Evolutionary conservation across 2,113 vertebrate species (phyloP).

Genomic region (Mesoclemmys tuberculata): DNA sequence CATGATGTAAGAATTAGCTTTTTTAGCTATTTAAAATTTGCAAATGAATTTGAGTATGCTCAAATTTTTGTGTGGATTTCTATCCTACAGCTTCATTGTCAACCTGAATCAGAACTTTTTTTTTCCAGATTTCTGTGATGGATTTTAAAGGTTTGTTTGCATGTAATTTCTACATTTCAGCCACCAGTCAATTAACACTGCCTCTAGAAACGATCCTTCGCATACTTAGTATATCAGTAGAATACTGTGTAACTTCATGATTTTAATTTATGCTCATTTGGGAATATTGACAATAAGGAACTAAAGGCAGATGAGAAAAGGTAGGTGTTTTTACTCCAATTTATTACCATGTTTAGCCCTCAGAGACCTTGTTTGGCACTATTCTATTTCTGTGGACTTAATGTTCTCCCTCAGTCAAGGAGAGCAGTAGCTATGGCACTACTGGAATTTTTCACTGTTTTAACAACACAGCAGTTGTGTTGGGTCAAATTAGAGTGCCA

Average conservation of each 20-base stretch:
- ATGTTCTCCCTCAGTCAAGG: background rate
- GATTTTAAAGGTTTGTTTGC: background rate
- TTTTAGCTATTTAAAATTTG: background rate
- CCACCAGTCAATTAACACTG: background rate
- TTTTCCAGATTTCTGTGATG: background rate
- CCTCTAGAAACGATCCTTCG: background rate
- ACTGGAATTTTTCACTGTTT: too few relatives aligned
- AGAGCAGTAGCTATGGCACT: background rate
- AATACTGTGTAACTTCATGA: too few relatives aligned
- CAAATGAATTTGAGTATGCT: background rate
- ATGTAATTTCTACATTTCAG: background rate
- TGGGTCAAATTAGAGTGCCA: background rate
- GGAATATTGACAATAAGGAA: background rate
- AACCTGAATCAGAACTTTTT: background rate
- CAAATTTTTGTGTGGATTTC: background rate
- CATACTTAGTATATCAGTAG: background rate
- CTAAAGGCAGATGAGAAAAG: background rate
- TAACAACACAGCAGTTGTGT: background rate
- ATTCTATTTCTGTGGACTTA: background rate
- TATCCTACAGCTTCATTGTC: background rate
- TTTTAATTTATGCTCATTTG: background rate
- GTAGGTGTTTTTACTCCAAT: background rate
- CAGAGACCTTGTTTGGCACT: background rate
- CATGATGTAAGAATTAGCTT: too few relatives aligned
- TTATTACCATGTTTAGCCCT: background rate